phyloP scores from a whole-genome alignment of 2,888 invertebrate species.

The Aphidoletes aphidimyza region DNA sequence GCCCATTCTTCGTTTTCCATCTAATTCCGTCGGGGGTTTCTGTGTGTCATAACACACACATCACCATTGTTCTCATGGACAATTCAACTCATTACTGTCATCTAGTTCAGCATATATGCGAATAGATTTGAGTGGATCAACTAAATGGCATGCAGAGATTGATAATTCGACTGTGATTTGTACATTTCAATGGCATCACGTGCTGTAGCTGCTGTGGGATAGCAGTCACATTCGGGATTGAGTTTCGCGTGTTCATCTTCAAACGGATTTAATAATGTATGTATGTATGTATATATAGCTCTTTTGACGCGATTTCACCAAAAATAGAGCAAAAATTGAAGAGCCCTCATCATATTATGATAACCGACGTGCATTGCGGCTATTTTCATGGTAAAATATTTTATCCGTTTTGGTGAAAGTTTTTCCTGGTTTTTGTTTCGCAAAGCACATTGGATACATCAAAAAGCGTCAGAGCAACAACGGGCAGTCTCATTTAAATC shows the following conservation, averaged over 20 bases:
- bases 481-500: background rate
- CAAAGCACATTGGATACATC: background rate
- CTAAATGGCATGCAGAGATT: background rate
- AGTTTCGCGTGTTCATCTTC: background rate
- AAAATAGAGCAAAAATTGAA: conserved; percentile 27
- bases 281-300: too few species aligned
- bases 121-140: conserved; percentile 48
- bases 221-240: background rate
- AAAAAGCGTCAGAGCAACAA: background rate
- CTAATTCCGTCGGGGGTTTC: background rate
- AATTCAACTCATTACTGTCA: conserved; percentile 49
- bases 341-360: conserved; percentile 49
- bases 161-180: conserved; percentile 38
- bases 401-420: conserved; percentile 35
- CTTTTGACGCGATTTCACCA: too few species aligned
- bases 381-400: conserved; percentile 23
- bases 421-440: conserved; percentile 7
- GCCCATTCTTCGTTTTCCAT: background rate
- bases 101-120: conserved; percentile 4
- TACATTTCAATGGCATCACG: background rate
- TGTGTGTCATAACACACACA: background rate
- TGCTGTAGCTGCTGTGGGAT: background rate
- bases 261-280: too few species aligned
- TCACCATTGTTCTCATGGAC: background rate
- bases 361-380: conserved; percentile 52